Evolutionary conservation across 1,140 invertebrate species (phyloP).

Genomic region (Orussus abietinus): DNA sequence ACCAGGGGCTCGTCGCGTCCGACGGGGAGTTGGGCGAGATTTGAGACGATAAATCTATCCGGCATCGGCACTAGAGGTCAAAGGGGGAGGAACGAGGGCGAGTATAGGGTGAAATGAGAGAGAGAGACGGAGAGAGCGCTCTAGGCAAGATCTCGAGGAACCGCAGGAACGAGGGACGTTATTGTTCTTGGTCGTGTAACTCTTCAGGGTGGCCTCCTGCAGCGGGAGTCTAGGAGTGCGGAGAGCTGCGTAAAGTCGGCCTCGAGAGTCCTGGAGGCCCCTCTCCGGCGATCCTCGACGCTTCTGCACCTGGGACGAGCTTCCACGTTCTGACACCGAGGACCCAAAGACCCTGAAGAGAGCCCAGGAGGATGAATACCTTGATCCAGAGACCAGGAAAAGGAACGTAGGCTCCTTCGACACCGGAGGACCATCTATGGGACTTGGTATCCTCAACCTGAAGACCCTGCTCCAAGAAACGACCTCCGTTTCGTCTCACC

Average conservation of each 20-base stretch:
- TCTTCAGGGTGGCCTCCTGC: constrained; percentile 44
- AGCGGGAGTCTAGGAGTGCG: constrained; percentile 33
- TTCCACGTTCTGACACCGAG: constrained; percentile 8
- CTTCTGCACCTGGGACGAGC: constrained; percentile 16
- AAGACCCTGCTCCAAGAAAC: too few relatives aligned
- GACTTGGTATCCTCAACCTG: too few relatives aligned
- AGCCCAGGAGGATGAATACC: too few relatives aligned
- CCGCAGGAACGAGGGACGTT: constrained; percentile 22
- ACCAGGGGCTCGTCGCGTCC: too few relatives aligned
- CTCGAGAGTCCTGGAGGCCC: constrained; percentile 29
- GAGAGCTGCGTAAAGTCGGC: constrained; percentile 33
- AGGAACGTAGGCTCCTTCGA: too few relatives aligned
- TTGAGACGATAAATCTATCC: too few relatives aligned
- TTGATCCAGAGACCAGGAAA: too few relatives aligned
- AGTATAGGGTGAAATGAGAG: background rate
- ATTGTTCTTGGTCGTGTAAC: constrained; percentile 39
- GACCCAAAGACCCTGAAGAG: too few relatives aligned
- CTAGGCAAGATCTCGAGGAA: constrained; percentile 17
- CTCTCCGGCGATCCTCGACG: constrained; percentile 18
- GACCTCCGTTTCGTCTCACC: too few relatives aligned
- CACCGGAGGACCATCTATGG: too few relatives aligned
- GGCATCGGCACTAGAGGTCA: too few relatives aligned
- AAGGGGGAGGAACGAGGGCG: background rate
- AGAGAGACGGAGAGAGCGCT: constrained; percentile 6
- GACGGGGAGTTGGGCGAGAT: too few relatives aligned